Conservation (phyloP, 2,888 invertebrate genomes). For the Escarpia spicata region DNA sequence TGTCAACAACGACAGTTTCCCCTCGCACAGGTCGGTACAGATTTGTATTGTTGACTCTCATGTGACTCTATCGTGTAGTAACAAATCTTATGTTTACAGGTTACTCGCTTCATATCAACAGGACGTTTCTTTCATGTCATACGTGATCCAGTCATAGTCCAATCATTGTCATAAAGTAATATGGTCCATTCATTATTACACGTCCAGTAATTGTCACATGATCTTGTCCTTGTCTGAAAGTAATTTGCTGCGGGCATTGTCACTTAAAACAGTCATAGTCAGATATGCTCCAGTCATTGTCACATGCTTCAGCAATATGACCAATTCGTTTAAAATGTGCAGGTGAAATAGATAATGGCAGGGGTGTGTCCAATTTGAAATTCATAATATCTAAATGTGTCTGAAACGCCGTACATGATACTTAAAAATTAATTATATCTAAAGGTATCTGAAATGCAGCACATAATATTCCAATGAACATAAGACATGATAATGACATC, state of each 20-base stretch:
- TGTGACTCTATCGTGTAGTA: background rate
- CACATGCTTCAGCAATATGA: background rate
- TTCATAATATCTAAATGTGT: no score
- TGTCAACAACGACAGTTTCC: background rate
- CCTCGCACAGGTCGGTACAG: background rate
- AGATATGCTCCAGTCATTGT: background rate
- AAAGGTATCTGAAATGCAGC: background rate
- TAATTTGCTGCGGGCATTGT: background rate
- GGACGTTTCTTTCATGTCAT: background rate
- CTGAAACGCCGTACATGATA: no score
- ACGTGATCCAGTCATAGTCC: no score
- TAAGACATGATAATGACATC: background rate
- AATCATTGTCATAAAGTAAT: no score
- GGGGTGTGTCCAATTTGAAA: no score
- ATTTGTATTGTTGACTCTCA: background rate
- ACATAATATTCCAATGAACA: background rate
- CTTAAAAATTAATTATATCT: background rate
- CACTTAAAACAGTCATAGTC: no score
- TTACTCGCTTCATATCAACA: background rate
- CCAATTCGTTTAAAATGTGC: no score
- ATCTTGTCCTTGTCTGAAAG: no score
- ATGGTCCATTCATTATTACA: no score
- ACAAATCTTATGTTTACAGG: background rate
- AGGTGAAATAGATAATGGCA: no score
- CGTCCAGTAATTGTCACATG: no score